Evolutionary conservation across 2,888 invertebrate species (phyloP), one percentile per base, ranked within the genome.

Genomic region (Parochlus steinenii): DNA sequence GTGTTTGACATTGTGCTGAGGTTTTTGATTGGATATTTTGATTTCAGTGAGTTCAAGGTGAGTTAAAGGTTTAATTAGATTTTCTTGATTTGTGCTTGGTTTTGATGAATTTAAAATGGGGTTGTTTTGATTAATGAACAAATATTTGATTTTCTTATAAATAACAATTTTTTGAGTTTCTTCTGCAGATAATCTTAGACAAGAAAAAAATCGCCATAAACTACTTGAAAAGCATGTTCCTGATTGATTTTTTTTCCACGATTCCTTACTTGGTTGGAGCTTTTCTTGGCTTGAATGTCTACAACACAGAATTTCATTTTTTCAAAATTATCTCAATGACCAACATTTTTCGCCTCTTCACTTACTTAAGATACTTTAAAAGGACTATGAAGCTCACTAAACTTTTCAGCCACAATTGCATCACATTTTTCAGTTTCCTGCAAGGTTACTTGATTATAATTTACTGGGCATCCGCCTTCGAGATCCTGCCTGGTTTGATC

Each of bases 401-500:
- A 11, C 15, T 36, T n/a, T n/a, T n/a, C n/a, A 20, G 24, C 17
- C 30, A 36, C 17, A 24, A 16, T 3, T 30, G 24, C n/a, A n/a
- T 36, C 24, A 24, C 29, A 3, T 24, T 30, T 1, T 30, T 30
- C 17, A 23, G 18, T 7, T 7, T 36, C 2, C 17, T 36, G 3
- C 11, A 12, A 6, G 29, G 17, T 12, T 36, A 30, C 30, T 15
- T 29, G 14, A 7, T 30, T 15, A 30, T 5, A 12, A 36, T 36
- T 36, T 30, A 36, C 14, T 36, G 36, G 36, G 24, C 30, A 6
- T 23, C 36, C 5, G 22, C 30, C 14, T 14, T 36, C 11, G 30
- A 36, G 23, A 16, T 36, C 1, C 3, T 30, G 6, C 36, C 36
- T 6, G 36, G 36, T 6, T 8, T 30, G 1, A 22, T 36, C 5